Evolutionary conservation across 1,140 invertebrate species (phyloP).

Genomic region (Scaptodrosophila lebanonensis): DNA sequence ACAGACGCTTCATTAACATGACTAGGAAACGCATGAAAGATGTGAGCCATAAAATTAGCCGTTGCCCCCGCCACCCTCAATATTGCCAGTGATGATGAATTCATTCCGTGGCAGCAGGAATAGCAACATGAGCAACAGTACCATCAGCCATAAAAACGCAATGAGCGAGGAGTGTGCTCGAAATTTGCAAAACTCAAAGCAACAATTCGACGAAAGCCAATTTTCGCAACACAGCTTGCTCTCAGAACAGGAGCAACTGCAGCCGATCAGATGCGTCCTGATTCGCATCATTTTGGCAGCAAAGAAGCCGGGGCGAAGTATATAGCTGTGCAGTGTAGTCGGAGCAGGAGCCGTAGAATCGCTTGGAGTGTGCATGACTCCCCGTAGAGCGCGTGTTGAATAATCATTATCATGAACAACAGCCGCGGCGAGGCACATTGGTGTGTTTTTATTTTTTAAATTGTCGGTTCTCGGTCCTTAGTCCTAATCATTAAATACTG

Average conservation of each 20-base stretch:
- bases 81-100: constrained; percentile 59
- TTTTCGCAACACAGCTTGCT: too few species aligned
- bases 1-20: constrained; percentile 61
- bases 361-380: constrained; percentile 43
- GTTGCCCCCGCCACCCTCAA: constrained; percentile 34
- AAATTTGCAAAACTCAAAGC: constrained; percentile 75
- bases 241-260: too few species aligned
- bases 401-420: constrained; percentile 69
- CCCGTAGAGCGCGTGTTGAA: constrained; percentile 67
- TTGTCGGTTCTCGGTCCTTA: too few species aligned
- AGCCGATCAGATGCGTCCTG: too few species aligned
- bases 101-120: constrained; percentile 17
- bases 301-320: constrained; percentile 22
- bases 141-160: constrained; percentile 40
- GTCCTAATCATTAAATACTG: too few species aligned
- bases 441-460: too few species aligned
- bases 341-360: constrained; percentile 41
- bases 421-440: too few species aligned
- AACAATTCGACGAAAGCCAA: constrained; percentile 75
- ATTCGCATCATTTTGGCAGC: too few species aligned
- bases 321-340: constrained; percentile 6
- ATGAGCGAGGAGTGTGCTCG: constrained; percentile 41
- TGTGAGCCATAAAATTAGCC: constrained; percentile 72
- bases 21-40: constrained; percentile 49
- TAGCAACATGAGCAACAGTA: background rate